Conservation (phyloP, 2,113 vertebrate genomes). For the Meriones unguiculatus region DNA sequence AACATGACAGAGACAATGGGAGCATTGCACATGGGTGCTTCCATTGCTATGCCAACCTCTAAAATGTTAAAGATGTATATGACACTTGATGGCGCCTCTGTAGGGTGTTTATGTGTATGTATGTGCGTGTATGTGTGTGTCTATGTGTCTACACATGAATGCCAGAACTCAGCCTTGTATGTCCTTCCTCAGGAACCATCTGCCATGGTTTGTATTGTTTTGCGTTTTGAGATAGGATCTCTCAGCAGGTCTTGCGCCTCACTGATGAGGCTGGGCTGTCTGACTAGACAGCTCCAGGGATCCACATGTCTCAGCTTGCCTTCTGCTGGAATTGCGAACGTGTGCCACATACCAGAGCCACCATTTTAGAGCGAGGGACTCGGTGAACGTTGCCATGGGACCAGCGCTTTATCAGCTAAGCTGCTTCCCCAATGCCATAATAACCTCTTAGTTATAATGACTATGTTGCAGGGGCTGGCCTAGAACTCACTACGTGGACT, state of each 20-base stretch:
- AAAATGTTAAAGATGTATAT: not conserved
- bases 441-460: not conserved
- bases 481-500: not conserved
- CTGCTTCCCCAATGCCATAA: not conserved
- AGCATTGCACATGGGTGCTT: not conserved
- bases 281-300: not conserved
- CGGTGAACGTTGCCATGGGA: not conserved
- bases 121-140: not conserved
- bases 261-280: not conserved
- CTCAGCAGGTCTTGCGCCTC: not conserved
- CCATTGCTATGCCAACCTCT: not conserved
- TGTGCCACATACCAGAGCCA: not conserved
- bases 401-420: not conserved
- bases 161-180: not conserved
- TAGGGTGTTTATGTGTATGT: not conserved
- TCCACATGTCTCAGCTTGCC: not conserved
- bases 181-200: not conserved
- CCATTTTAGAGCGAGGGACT: not conserved
- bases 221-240: not conserved
- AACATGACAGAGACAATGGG: not conserved
- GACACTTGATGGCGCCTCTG: not conserved
- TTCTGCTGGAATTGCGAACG: not conserved
- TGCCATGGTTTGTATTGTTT: not conserved
- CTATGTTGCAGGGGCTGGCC: not conserved
- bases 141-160: not conserved